Evolutionary conservation across 2,797 vertebrate species (phyloP), one percentile per base, ranked within the genome.

Genomic region (Sardinella longiceps): DNA sequence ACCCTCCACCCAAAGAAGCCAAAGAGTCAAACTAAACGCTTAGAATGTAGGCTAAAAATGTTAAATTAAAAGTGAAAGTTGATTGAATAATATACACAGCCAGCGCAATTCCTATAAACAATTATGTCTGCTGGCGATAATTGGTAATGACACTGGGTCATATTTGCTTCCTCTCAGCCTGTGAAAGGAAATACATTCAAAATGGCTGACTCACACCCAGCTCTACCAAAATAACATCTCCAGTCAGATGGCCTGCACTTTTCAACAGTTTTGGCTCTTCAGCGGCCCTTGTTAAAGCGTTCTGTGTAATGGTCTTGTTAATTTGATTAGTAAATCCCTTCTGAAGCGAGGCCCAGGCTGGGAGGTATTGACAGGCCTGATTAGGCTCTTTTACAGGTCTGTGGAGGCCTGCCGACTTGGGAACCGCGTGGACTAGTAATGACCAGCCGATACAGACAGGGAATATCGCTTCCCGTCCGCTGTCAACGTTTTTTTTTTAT

Each of bases 381-480:
- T 77, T 39, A 77, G 37, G 18, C 33, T 77, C 33, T 77, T 43
- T 77, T 23, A 20, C 33, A 23, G 60, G 51, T 18, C 50, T 43
- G 25, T 37, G 83, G 85, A 85, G 83, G 53, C 37, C 45, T 30
- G 39, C 81, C 53, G 14, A 28, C 7, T 80, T 80, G 50, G 81
- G 85, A 84, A 80, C 58, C 25, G 48, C 23, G 33, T 18, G 82
- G 51, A 39, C 83, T 80, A 80, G 86, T 90, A 93, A 88, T 86
- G 87, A 84, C 85, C 51, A 60, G 23, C 87, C 85, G 87, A 84
- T 90, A 89, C 86, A 85, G 74, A 85, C 87, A 82, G 86, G 84
- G 83, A 86, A 91, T 92, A 91, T 93, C 88, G 80, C 86, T 93
- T 93, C 91, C 53, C 1, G 81, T 14, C 33, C 70, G 11, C 81